phyloP scores from a whole-genome alignment of 2,113 vertebrate species.

The Pituophis catenifer region DNA sequence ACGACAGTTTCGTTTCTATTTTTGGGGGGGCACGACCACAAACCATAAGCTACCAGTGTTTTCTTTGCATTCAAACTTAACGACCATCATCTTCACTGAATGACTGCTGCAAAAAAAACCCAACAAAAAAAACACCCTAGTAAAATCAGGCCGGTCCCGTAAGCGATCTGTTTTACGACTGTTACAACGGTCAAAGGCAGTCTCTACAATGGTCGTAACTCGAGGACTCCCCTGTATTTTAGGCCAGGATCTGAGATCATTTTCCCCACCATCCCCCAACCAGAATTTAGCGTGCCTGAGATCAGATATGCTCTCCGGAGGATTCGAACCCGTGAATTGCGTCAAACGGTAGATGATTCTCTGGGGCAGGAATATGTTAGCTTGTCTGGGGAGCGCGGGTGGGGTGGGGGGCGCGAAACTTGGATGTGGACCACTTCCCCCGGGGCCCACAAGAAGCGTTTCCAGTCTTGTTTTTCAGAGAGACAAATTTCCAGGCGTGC shows the following conservation, averaged over 20 bases:
- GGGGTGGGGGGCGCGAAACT: background rate
- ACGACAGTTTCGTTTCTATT: too few species aligned
- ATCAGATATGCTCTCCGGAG: background rate
- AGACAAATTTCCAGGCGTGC: background rate
- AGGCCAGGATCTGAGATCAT: background rate
- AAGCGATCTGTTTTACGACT: too few species aligned
- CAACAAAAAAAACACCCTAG: too few species aligned
- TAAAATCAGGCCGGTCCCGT: too few species aligned
- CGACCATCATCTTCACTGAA: too few species aligned
- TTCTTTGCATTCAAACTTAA: too few species aligned
- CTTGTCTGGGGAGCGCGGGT: background rate
- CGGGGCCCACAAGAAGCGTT: background rate
- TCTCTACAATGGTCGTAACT: too few species aligned
- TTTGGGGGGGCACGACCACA: too few species aligned
- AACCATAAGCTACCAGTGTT: too few species aligned
- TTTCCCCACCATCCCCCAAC: too few species aligned
- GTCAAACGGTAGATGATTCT: background rate
- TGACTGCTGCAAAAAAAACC: too few species aligned
- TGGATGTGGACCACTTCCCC: background rate
- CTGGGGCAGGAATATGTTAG: background rate
- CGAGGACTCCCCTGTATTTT: background rate
- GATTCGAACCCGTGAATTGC: background rate
- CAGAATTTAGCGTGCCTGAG: background rate
- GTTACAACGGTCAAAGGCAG: too few species aligned
- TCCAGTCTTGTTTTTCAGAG: background rate